These are phyloP conservation scores for Eremophila alpestris DNA, from an alignment of 2,797 vertebrate genomes.

Conservation along the genomic window DNA sequence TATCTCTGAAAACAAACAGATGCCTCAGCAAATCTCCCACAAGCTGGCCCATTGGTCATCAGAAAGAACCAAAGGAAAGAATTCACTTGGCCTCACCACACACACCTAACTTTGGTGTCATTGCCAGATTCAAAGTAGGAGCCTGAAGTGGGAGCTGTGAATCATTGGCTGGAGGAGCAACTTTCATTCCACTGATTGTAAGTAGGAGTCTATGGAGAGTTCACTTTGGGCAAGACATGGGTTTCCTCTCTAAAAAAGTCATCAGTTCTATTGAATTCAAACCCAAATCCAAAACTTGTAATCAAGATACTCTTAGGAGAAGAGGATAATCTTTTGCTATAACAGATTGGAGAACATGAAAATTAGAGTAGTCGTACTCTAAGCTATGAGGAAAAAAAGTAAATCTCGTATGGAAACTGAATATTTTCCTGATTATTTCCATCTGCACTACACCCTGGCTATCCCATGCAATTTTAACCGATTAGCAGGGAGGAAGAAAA, in stretches of 20 bases:
- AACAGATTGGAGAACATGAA: conserved; percentile 9
- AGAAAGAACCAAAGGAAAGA: background rate
- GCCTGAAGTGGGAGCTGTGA: background rate
- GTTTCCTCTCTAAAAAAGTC: background rate
- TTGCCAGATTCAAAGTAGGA: background rate
- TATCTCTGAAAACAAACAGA: conserved; percentile 6
- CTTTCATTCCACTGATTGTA: background rate
- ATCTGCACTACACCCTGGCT: conserved; percentile 49
- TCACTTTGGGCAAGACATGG: background rate
- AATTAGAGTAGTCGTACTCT: background rate
- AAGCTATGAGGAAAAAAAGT: background rate
- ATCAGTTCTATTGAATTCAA: background rate
- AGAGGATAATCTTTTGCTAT: background rate
- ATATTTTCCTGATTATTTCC: conserved; percentile 66
- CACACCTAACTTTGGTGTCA: background rate
- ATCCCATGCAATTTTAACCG: conserved; percentile 1
- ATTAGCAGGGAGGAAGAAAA: conserved; percentile 40
- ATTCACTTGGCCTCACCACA: background rate
- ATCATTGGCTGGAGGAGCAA: background rate
- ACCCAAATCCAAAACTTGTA: background rate
- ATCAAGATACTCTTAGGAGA: background rate
- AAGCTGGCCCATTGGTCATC: background rate
- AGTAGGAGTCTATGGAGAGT: background rate
- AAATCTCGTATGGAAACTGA: conserved; percentile 21
- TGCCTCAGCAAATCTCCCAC: background rate